Evolutionary conservation across 2,888 invertebrate genomes (phyloP).

Genomic region (Copidosoma aretas): DNA sequence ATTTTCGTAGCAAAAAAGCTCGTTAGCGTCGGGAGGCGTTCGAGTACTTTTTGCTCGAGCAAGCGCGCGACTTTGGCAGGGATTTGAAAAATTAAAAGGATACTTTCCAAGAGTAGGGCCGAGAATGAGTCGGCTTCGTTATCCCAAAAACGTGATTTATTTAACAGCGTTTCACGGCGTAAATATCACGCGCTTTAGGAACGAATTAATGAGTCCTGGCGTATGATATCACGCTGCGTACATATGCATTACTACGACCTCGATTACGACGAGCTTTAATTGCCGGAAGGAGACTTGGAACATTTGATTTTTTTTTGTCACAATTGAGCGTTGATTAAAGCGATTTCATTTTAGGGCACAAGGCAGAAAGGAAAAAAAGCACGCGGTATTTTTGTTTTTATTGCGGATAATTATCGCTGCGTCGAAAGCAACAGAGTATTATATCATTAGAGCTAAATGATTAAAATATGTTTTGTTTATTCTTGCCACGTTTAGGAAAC

Average conservation of each 20-base stretch:
- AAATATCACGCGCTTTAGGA: not conserved
- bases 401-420: too few relatives aligned
- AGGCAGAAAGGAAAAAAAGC: too few relatives aligned
- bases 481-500: too few relatives aligned
- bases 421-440: too few relatives aligned
- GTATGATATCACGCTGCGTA: not conserved
- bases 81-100: not conserved
- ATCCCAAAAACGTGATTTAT: not conserved
- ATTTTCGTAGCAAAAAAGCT: not conserved
- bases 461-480: too few relatives aligned
- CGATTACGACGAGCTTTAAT: not conserved
- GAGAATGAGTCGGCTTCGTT: not conserved
- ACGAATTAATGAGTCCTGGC: not conserved
- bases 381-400: too few relatives aligned
- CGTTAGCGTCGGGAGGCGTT: not conserved
- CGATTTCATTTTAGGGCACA: too few relatives aligned
- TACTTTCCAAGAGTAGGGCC: not conserved
- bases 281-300: not conserved
- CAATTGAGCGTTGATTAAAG: too few relatives aligned
- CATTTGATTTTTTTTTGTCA: not conserved
- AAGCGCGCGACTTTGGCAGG: not conserved
- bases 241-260: not conserved
- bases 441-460: too few relatives aligned
- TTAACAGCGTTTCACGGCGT: not conserved
- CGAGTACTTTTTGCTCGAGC: not conserved